These are phyloP conservation scores for Ammodytes dubius DNA, from an alignment of 2,113 vertebrate species.

Conservation along the genomic window DNA sequence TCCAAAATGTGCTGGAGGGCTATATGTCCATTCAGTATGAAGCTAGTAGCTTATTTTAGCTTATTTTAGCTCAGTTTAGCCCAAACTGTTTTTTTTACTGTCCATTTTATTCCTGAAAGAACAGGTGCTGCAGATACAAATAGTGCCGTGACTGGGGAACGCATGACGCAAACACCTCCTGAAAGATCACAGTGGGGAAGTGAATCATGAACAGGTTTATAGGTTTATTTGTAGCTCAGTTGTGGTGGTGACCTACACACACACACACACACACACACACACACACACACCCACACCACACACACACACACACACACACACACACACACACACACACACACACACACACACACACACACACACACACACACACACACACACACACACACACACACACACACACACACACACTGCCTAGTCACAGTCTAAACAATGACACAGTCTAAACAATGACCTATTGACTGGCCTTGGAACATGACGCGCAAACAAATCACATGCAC, in stretches of 20 bases:
- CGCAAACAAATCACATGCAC: conserved; percentile 9
- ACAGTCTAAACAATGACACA: conserved; percentile 59
- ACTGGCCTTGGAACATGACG: conserved; percentile 52
- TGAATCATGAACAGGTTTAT: conserved; percentile 34
- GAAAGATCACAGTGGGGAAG: conserved; percentile 41
- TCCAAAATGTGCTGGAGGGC: no score
- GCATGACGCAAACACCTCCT: conserved; percentile 10
- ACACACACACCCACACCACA: conserved; percentile 27
- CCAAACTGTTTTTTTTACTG: no score
- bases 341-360: conserved; percentile 4
- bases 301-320: conserved; percentile 13
- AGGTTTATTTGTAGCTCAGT: conserved; percentile 22
- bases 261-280: conserved; percentile 2
- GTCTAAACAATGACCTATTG: conserved; percentile 50
- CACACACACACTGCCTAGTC: conserved; percentile 5
- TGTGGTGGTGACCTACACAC: conserved; percentile 13
- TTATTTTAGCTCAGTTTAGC: background rate
- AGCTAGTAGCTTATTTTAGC: background rate
- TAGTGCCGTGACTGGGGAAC: background rate
- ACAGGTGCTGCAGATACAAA: background rate
- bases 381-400: conserved; percentile 30
- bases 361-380: conserved; percentile 19
- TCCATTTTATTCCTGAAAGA: background rate
- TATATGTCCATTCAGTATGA: background rate
- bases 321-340: conserved; percentile 17